Evolutionary conservation across 2,113 vertebrate genomes (phyloP).

Genomic region (Eretmochelys imbricata): DNA sequence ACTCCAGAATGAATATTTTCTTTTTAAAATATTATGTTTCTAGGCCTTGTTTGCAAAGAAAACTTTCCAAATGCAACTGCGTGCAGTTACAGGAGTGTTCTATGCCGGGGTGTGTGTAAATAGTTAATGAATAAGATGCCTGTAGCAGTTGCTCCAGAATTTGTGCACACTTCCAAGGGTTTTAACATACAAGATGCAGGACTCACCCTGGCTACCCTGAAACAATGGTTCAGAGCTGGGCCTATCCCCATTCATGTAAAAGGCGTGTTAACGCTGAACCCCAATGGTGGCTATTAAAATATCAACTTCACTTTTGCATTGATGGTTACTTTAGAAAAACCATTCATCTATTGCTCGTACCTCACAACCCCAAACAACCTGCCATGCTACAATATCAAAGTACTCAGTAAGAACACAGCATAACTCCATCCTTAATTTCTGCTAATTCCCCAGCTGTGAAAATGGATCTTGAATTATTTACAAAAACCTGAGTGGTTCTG

Average conservation of each 20-base stretch:
- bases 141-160: background rate
- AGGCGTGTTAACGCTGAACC: background rate
- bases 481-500: background rate
- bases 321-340: background rate
- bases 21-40: background rate
- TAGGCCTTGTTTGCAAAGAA: background rate
- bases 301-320: background rate
- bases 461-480: background rate
- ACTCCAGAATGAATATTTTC: background rate
- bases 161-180: background rate
- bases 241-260: background rate
- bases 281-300: accelerated
- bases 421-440: background rate
- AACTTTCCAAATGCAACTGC: background rate
- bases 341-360: background rate
- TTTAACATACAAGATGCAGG: background rate
- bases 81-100: background rate
- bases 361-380: background rate
- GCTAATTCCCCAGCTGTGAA: background rate
- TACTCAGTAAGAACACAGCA: background rate
- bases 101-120: accelerated
- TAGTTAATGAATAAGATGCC: background rate
- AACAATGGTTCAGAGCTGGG: background rate
- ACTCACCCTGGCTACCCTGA: background rate
- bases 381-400: background rate